These are phyloP conservation scores for Nannospalax galili DNA, from an alignment of 2,113 vertebrate species.

Conservation along the genomic window DNA sequence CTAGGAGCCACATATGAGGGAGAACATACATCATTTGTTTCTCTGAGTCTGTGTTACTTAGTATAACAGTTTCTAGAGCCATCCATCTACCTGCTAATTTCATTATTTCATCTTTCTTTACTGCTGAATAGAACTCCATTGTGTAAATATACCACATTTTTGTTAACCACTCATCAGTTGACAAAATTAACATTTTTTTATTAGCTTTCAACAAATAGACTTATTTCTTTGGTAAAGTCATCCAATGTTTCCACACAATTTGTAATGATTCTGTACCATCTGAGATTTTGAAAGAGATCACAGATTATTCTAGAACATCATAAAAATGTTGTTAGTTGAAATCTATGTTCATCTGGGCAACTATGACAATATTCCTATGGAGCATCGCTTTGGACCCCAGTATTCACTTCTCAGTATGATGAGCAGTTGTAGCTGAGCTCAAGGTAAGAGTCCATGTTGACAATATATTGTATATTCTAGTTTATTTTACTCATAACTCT, in stretches of 20 bases:
- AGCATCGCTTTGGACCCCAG: background rate
- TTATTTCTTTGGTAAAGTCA: background rate
- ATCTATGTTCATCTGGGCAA: background rate
- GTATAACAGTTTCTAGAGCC: no score
- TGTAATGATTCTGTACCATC: background rate
- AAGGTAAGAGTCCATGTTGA: background rate
- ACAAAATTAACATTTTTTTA: background rate
- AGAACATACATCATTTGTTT: no score
- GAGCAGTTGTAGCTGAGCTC: background rate
- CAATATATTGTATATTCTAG: background rate
- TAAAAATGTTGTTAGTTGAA: background rate
- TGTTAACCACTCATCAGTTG: no score
- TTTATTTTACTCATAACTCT: background rate
- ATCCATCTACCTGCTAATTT: no score
- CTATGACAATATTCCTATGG: background rate
- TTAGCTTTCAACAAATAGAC: background rate
- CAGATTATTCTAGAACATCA: background rate
- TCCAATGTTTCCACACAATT: background rate
- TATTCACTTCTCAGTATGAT: background rate
- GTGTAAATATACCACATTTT: no score
- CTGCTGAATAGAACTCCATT: no score
- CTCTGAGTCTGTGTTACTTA: no score
- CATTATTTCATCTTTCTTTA: no score
- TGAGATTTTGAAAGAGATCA: background rate
- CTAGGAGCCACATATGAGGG: no score